phyloP scores from a whole-genome alignment of 2,888 invertebrate genomes.

The Scaptomyza parva region DNA sequence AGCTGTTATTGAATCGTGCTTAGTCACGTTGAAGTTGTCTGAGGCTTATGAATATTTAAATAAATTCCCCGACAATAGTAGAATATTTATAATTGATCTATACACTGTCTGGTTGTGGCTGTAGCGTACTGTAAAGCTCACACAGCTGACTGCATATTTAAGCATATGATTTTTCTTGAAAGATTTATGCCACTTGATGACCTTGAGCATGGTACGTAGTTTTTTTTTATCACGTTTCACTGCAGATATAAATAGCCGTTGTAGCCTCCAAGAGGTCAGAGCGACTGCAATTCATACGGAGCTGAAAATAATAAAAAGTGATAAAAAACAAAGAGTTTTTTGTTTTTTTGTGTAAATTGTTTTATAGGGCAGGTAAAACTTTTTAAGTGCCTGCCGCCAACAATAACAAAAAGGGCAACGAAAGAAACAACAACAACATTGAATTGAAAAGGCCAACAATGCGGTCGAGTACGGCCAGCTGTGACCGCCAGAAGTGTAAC shows the following conservation, averaged over 20 bases:
- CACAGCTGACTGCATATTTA: not conserved
- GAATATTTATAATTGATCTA: constrained; percentile 5
- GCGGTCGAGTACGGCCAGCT: constrained; percentile 40
- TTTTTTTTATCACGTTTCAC: constrained; percentile 46
- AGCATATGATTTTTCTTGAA: constrained; percentile 41
- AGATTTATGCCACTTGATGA: constrained; percentile 69
- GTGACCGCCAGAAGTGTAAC: constrained; percentile 38
- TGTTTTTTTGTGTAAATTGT: constrained; percentile 51
- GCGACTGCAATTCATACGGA: constrained; percentile 40
- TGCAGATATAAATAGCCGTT: constrained; percentile 61
- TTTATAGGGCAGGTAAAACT: constrained; percentile 57
- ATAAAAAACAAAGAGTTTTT: constrained; percentile 52
- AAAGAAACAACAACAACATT: constrained; percentile 24
- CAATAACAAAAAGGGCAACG: constrained; percentile 29
- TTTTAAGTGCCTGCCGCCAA: constrained; percentile 38
- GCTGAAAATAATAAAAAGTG: constrained; percentile 55
- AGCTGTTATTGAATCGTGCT: not conserved
- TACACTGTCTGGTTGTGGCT: not conserved
- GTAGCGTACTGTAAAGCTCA: constrained; percentile 3
- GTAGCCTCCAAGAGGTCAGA: constrained; percentile 58
- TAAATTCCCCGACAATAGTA: constrained; percentile 10
- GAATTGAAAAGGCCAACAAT: constrained; percentile 32
- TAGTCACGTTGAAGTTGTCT: constrained; percentile 13
- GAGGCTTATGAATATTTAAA: constrained; percentile 15
- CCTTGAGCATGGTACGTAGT: constrained; percentile 59